phyloP scores from a whole-genome alignment of 2,888 invertebrate genomes.

The Zeuzera pyrina region DNA sequence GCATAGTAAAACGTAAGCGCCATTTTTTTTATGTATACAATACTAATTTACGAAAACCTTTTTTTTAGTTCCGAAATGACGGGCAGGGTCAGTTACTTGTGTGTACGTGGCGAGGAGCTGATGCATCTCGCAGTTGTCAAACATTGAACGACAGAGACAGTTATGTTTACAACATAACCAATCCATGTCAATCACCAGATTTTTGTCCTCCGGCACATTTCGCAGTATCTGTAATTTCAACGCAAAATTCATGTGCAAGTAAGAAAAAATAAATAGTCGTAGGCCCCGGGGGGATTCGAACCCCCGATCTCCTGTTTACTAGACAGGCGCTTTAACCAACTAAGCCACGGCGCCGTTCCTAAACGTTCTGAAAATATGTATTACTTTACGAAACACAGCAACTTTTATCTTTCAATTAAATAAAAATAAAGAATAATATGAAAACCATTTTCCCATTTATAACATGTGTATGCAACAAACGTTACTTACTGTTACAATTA shows the following conservation, averaged over 20 bases:
- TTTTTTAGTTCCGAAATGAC: conserved; percentile 61
- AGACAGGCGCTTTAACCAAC: conserved; percentile 74
- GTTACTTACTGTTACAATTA: no score
- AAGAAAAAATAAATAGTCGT: conserved; percentile 24
- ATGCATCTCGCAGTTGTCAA: conserved; percentile 60
- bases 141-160: conserved; percentile 49
- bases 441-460: no score
- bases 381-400: not conserved
- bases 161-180: conserved; percentile 59
- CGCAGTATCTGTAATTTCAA: conserved; percentile 57
- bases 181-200: conserved; percentile 57
- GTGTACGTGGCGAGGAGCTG: conserved; percentile 71
- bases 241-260: conserved; percentile 75
- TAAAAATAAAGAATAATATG: no score
- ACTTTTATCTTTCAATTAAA: no score
- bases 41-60: conserved; percentile 10
- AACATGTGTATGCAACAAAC: no score
- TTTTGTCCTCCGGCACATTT: conserved; percentile 70
- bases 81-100: conserved; percentile 70
- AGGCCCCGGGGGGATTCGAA: conserved; percentile 74
- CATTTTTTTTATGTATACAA: conserved; percentile 11
- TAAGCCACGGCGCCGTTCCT: conserved; percentile 68
- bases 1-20: no score
- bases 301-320: conserved; percentile 73
- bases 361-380: conserved; percentile 22